Percentiles rank a stretch among this genome's conserved stretches.
Conservation (phyloP, 1,140 invertebrate species). For the Bombus consobrinus region DNA sequence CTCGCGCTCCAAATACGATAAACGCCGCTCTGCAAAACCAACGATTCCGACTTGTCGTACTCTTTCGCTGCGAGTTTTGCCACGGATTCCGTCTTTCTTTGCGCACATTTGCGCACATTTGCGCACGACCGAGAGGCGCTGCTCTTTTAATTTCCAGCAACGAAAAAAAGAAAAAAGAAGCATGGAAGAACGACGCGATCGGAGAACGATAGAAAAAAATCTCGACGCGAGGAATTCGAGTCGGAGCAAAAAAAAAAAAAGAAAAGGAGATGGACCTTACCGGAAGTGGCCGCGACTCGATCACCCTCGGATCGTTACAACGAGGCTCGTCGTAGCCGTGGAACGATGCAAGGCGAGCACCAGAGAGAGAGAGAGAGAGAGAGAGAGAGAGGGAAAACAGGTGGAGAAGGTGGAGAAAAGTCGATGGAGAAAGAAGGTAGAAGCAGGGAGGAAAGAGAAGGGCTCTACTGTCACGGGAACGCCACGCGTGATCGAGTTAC, state of each 20-base stretch:
- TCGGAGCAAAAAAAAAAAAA: neutral
- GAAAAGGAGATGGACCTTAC: conserved; percentile 48
- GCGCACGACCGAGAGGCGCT: no score
- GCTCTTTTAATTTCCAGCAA: no score
- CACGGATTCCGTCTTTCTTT: no score
- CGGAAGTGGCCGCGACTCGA: conserved; percentile 77
- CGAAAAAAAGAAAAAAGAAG: no score
- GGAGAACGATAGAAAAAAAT: neutral
- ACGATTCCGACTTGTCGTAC: no score
- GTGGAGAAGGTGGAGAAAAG: conserved; percentile 24
- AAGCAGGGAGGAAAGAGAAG: conserved; percentile 32
- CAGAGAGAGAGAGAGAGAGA: conserved; percentile 15
- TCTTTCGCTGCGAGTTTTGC: no score
- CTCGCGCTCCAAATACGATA: no score
- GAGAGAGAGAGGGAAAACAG: conserved; percentile 34
- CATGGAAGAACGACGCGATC: neutral
- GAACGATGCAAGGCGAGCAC: conserved; percentile 29
- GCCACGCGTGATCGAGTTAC: conserved; percentile 80
- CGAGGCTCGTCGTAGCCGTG: conserved; percentile 38
- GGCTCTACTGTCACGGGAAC: conserved; percentile 53
- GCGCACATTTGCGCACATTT: fast-evolving
- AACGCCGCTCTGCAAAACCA: no score
- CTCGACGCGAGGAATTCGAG: conserved; percentile 18
- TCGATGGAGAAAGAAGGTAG: neutral
- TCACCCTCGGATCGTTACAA: conserved; percentile 70